Base-by-base conservation (phyloP, 2,797 vertebrate genomes). In the Melopsittacus undulatus region DNA sequence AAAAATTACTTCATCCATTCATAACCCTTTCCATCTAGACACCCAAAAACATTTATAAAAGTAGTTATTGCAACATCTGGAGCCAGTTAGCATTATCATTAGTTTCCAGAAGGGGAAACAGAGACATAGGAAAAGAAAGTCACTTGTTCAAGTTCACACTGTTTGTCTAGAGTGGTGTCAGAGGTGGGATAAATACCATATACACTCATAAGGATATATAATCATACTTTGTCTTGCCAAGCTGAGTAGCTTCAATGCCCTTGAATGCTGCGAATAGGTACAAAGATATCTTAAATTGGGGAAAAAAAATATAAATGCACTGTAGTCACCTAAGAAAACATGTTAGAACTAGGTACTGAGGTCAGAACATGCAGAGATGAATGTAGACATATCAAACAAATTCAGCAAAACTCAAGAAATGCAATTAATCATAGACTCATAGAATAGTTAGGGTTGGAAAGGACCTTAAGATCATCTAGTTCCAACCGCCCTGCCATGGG, bases 301-400 rank as follows among this genome's bases (percentile, higher is more conserved):
- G 1, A 26, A 52, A 54, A 62, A 62, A 36, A 15, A 18, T 80
- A 12, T 24, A 46, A 70, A 27, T 51, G 34, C 15, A 38, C 15
- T 21, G 5, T 43, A 72, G 30, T 48, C 38, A 67, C 18, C 9
- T 62, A 32, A 57, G 48, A 56, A 83, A 63, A 57, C 15, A 21
- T 22, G 9, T 18, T 21, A 69, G 16, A 40, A 74, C 40, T 18
- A 18, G 15, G 7, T 69, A 49, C 77, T 0, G 0, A n/a, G 30
- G n/a, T 30, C 49, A 30, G 81, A 69, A 42, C 27, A 9, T 10
- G 15, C n/a, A 27, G 54, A 36, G 17, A 51, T 69, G n/a, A 61
- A 11, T 79, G 34, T 26, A 66, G 46, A 42, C 7, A 2, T 38
- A 69, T 24, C 74, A 23, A 69, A 14, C 16, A 64, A 78, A 88